These are phyloP conservation scores for Chrysolina haemoptera DNA, from an alignment of 2,888 invertebrate genomes.

Conservation along the genomic window DNA sequence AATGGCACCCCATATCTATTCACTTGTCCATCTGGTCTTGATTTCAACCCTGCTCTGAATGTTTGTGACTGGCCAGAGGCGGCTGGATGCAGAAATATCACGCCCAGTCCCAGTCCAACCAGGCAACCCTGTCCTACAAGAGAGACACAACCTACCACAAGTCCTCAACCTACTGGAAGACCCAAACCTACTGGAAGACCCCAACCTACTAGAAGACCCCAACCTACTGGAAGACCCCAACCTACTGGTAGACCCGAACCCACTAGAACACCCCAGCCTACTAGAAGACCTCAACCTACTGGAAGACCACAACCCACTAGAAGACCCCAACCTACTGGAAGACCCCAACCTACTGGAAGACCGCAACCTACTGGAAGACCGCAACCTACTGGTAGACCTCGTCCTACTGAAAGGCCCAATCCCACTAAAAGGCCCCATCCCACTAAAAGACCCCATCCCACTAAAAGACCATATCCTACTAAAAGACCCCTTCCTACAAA, in stretches of 20 bases:
- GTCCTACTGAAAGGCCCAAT: not conserved
- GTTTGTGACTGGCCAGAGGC: slow-evolving; percentile 41
- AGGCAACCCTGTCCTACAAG: not conserved
- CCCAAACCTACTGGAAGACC: not conserved
- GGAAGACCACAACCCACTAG: not conserved
- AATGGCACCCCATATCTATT: slow-evolving; percentile 41
- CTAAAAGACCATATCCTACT: not conserved
- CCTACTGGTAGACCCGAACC: not conserved
- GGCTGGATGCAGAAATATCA: slow-evolving; percentile 33
- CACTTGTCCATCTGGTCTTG: slow-evolving; percentile 42
- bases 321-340: not conserved
- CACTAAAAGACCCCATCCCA: not conserved
- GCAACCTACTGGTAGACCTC: not conserved
- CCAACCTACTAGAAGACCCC: not conserved
- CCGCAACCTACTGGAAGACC: not conserved
- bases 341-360: not conserved
- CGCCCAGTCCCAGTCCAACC: not conserved
- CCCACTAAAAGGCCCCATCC: not conserved
- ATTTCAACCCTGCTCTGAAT: slow-evolving; percentile 45
- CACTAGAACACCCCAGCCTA: not conserved
- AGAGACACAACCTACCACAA: not conserved
- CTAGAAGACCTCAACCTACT: not conserved
- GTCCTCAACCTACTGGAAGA: not conserved
- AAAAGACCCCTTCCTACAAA: not conserved
- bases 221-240: not conserved